phyloP scores from a whole-genome alignment of 2,797 vertebrate genomes.

The Poecilia picta region DNA sequence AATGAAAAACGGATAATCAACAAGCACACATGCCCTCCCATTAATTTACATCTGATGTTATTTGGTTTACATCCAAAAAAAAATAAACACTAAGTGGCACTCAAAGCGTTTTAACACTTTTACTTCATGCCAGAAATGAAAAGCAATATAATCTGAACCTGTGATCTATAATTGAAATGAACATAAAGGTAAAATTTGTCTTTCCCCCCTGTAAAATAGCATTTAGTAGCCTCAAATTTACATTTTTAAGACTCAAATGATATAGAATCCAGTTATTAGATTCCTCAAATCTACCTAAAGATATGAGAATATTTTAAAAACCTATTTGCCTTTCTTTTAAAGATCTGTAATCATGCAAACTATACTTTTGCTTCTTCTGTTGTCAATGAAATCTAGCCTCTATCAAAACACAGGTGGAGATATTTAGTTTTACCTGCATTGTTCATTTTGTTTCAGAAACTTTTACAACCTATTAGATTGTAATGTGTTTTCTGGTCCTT shows the following conservation, averaged over 20 bases:
- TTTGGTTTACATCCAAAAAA: neutral
- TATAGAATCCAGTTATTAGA: neutral
- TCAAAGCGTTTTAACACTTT: neutral
- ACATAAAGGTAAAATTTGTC: neutral
- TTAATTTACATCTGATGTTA: neutral
- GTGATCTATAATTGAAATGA: neutral
- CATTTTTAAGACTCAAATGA: neutral
- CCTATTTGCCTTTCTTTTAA: neutral
- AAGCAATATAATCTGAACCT: neutral
- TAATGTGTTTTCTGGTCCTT: neutral
- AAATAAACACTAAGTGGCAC: neutral
- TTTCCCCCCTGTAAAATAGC: neutral
- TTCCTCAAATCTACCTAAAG: neutral
- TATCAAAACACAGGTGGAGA: neutral
- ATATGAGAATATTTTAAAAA: neutral
- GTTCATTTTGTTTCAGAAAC: neutral
- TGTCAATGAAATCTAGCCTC: neutral
- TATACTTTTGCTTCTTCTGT: neutral
- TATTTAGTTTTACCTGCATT: neutral
- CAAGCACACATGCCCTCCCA: neutral
- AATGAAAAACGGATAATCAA: neutral
- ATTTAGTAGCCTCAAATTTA: neutral
- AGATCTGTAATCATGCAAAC: neutral
- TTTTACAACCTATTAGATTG: neutral
- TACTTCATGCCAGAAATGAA: neutral